Evolutionary conservation across 2,888 invertebrate species (phyloP).

Genomic region (Aethes cnicana): DNA sequence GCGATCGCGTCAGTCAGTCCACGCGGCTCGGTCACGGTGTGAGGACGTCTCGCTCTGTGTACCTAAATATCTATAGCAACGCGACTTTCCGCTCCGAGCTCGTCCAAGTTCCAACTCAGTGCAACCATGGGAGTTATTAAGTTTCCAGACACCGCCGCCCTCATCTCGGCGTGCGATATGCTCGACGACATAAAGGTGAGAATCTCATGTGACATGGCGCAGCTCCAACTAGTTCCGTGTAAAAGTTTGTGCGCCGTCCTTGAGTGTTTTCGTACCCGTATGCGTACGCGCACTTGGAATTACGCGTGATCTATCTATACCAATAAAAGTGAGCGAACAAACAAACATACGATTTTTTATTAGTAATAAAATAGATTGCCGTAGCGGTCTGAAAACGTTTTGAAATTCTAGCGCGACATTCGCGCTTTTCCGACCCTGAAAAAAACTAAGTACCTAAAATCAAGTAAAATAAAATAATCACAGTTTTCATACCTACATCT

Average conservation of each 20-base stretch:
- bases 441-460: no score
- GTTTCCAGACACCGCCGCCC: constrained; percentile 70
- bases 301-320: no score
- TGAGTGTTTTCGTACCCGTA: no score
- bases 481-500: no score
- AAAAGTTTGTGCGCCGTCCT: constrained; percentile 51
- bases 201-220: constrained; percentile 57
- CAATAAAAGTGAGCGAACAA: no score
- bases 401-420: no score
- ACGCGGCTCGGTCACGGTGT: constrained; percentile 79
- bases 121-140: constrained; percentile 77
- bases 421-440: no score
- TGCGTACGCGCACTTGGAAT: no score
- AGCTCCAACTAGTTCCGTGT: constrained; percentile 53
- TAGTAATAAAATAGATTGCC: no score
- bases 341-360: no score
- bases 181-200: constrained; percentile 80
- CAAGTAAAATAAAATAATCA: no score
- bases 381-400: no score
- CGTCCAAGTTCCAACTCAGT: constrained; percentile 8
- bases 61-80: constrained; percentile 52
- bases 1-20: constrained; percentile 61
- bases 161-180: constrained; percentile 74
- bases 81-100: constrained; percentile 44
- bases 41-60: constrained; percentile 68